A percentile compares a stretch with the other conserved stretches of the same genome.
Conservation (phyloP, 2,113 vertebrate genomes). For the Brachyhypopomus gauderio region DNA sequence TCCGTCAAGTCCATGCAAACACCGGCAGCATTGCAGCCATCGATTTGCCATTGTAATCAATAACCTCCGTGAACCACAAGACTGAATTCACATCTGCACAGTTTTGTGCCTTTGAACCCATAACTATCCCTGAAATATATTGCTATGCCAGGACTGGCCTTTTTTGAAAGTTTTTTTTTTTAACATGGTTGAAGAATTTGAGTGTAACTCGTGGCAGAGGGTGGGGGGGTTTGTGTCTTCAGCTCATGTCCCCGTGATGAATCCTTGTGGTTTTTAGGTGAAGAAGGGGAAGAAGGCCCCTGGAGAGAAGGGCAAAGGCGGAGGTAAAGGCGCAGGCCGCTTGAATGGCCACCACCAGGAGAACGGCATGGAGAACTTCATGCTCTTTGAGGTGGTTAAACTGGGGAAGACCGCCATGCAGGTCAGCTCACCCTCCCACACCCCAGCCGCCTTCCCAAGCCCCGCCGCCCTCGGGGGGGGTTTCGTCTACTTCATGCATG, state of each 20-base stretch:
- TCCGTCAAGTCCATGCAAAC: neutral
- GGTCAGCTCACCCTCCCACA: constrained; percentile 73
- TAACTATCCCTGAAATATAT: neutral
- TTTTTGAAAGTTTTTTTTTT: no score
- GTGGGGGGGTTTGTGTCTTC: neutral
- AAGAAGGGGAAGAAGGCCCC: constrained; percentile 93
- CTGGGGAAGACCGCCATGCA: constrained; percentile 99
- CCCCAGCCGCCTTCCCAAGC: no score
- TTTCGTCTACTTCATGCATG: neutral
- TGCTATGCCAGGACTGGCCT: neutral
- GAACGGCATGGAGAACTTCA: constrained; percentile 99
- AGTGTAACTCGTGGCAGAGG: neutral
- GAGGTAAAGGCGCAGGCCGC: constrained; percentile 83
- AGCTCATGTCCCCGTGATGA: neutral
- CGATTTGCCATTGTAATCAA: neutral
- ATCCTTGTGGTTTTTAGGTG: constrained; percentile 58
- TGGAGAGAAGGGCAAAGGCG: constrained; percentile 83
- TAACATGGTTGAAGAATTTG: neutral
- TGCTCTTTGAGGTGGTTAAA: constrained; percentile 99
- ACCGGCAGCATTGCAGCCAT: neutral
- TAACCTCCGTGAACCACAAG: neutral
- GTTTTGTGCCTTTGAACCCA: no score
- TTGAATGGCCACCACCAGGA: constrained; percentile 99
- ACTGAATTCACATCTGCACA: neutral
- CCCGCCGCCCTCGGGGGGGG: no score